These are phyloP conservation scores for Synergus laeviventris DNA, from an alignment of 2,888 invertebrate species.

Conservation along the genomic window DNA sequence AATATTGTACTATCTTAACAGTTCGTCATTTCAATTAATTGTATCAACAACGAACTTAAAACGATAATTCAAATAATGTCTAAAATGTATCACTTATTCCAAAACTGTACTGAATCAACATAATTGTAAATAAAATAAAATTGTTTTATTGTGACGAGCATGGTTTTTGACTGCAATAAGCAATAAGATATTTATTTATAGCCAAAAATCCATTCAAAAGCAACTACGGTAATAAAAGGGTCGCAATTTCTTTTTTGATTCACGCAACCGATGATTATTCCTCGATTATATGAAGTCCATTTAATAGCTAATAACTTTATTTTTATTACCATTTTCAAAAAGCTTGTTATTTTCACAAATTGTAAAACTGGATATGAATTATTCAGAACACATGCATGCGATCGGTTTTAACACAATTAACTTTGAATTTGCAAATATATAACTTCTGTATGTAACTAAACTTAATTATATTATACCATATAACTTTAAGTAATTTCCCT, in stretches of 20 bases:
- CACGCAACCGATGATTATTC: background rate
- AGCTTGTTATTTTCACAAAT: background rate
- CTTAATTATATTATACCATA: too few relatives aligned
- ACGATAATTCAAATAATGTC: background rate
- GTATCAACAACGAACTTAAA: background rate
- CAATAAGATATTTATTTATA: background rate
- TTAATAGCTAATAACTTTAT: background rate
- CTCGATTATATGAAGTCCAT: background rate
- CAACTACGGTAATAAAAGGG: background rate
- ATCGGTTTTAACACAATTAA: background rate
- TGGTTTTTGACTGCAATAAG: background rate
- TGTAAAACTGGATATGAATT: background rate
- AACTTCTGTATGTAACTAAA: too few relatives aligned
- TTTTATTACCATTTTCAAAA: background rate
- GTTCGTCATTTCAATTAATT: background rate
- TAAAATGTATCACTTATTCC: background rate
- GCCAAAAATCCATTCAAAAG: background rate
- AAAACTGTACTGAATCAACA: background rate
- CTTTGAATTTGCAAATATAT: background rate
- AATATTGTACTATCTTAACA: background rate
- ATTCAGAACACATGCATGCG: background rate
- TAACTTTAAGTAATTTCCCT: too few relatives aligned
- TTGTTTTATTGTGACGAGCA: background rate
- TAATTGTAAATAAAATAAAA: background rate
- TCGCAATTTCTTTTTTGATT: conserved; percentile 3